Base-by-base conservation (phyloP, 2,888 invertebrate species). In the Idaea straminata region DNA sequence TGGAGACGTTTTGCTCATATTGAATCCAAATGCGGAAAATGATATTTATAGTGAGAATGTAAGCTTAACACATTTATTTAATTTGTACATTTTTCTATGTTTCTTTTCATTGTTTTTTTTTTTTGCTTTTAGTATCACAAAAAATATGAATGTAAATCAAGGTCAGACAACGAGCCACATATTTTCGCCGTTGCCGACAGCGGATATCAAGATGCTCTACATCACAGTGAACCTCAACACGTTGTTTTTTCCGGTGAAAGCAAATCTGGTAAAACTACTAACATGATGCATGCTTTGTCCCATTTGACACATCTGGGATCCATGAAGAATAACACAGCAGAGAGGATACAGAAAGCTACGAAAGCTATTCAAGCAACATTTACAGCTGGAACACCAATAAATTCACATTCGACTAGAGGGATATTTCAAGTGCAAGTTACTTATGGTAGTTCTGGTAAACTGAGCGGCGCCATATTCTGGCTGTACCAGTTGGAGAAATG, bases 241-340 rank as follows among this genome's bases (percentile, higher is more conserved):
- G 96, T 99, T 68, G 93, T 98, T 5, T 95, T 99, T 73, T 95
- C 97, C 59, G 98, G 98, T 1, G 98, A 98, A 92, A 97, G 96
- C 73, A 96, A 96, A 80, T 96, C 98, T 0, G 98, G 98, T 1
- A 99, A 99, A 92, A 97, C 98, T 0, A 96, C 96, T 47, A 97
- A 96, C 82, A 96, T 96, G 84, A 91, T 96, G 58, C 95, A 97
- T 72, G 89, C 97, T 60, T 90, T 98, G 47, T 95, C 95, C 63
- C 98, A 99, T 84, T 93, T 98, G 2, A 95, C 96, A 72, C 95
- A 94, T 81, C 92, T 98, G 75, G 98, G 98, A 63, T 94, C 95
- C 76, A 98, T 95, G 83, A 94, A 93, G 67, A 94, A 94, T 75
- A 94, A 95, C 67, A 94, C 94, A 61, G 94, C 94, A 10, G 93